Evolutionary conservation across 2,113 vertebrate genomes (phyloP).

Genomic region (Canis aureus): DNA sequence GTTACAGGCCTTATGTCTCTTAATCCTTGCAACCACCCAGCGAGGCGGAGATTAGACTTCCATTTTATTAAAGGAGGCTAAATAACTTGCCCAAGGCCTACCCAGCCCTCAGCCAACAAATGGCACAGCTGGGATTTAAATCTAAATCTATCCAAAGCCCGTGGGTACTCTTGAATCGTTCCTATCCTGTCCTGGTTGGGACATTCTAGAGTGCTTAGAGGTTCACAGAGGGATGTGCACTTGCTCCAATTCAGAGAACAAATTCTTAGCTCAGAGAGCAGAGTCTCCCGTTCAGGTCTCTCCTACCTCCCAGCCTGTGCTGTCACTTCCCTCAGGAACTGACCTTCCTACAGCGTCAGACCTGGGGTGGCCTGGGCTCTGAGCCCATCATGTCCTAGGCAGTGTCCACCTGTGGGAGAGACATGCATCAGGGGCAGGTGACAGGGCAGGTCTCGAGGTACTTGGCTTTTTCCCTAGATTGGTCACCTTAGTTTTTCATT

Average conservation of each 20-base stretch:
- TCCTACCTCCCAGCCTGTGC: not conserved
- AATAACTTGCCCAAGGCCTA: conserved; percentile 28
- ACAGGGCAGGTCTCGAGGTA: not conserved
- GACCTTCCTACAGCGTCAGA: not conserved
- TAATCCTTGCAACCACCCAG: conserved; percentile 57
- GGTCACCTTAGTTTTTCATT: not conserved
- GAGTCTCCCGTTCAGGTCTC: not conserved
- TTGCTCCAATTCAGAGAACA: conserved; percentile 17
- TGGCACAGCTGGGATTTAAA: conserved; percentile 13
- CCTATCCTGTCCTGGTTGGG: not conserved
- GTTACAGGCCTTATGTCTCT: conserved; percentile 26
- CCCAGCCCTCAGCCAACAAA: not conserved
- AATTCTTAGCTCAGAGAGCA: not conserved
- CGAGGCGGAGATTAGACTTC: not conserved
- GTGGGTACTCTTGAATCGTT: not conserved
- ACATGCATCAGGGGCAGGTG: not conserved
- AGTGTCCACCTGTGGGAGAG: not conserved
- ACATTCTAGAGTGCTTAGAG: not conserved
- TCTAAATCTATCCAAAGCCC: not conserved
- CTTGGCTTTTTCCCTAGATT: not conserved
- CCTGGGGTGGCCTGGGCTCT: not conserved
- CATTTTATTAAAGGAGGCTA: conserved; percentile 51
- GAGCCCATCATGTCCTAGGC: not conserved
- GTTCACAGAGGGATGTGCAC: not conserved
- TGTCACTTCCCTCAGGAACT: not conserved